Evolutionary conservation across 2,797 vertebrate species (phyloP), one percentile per base, ranked within the genome.

Genomic region (Helostoma temminkii): DNA sequence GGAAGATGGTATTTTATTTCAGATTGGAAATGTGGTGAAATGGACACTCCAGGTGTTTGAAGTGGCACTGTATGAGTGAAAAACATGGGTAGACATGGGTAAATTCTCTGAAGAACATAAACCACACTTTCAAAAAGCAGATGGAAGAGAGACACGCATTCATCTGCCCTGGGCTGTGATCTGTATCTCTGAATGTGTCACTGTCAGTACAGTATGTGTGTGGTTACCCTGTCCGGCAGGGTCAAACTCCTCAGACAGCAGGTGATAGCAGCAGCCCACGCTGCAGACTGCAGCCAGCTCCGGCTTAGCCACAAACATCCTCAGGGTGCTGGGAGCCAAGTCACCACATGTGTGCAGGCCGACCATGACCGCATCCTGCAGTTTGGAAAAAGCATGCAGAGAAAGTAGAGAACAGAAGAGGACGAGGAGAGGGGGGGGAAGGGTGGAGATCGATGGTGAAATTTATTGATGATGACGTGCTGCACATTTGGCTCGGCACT

Each of bases 301-400:
- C 43, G 91, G 87, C 59, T 96, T 96, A 58, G 94, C 92, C 85
- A 88, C 82, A 88, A 98, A 99, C 93, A 99, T 97, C 65, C 90
- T 90, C 80, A 95, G 88, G 10, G 84, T 93, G 89, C 93, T 95
- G 48, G 94, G 80, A 76, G 96, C 96, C 91, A 99, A 94, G 91
- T 99, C 96, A 12, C 98, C 98, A 61, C 98, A 99, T 1, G 98
- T 99, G 88, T 99, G 98, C 28, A 99, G 93, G 48, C 98, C 98
- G 41, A 98, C 97, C 92, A 98, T 76, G 81, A 99, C 76, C 21
- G 96, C 96, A 57, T 97, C 93, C 98, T 99, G 78, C 54, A 77
- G 42, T 66, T 30, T 6, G 15, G 48, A 50, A 76, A 47, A 12
- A 71, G 57, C 61, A 21, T 0, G 22, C 36, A 46, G 55, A 50